Percentiles rank a stretch among this genome's conserved stretches.
Evolutionary conservation across 2,888 invertebrate species (phyloP).

Genomic region (Pammene aurita): DNA sequence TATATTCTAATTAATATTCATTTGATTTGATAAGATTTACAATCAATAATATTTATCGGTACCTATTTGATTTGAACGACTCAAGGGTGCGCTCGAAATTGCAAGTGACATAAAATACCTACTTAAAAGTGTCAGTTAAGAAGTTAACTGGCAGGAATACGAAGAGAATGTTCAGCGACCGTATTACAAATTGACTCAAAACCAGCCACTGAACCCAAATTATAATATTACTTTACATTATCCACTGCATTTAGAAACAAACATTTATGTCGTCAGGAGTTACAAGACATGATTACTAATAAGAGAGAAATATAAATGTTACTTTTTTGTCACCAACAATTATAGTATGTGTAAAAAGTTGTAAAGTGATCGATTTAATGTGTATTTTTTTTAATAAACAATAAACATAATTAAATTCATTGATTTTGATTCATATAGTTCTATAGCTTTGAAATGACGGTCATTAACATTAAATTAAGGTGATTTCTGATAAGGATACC

Average conservation of each 20-base stretch:
- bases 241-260: not conserved
- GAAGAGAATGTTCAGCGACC: not conserved
- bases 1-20: constrained; percentile 17
- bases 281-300: too few relatives aligned
- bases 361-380: too few relatives aligned
- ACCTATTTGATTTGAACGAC: not conserved
- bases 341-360: too few relatives aligned
- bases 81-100: not conserved
- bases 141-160: not conserved
- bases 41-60: constrained; percentile 7
- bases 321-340: too few relatives aligned
- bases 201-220: not conserved
- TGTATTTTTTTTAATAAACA: too few relatives aligned
- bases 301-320: too few relatives aligned
- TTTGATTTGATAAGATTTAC: constrained; percentile 1
- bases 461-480: not conserved
- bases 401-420: too few relatives aligned
- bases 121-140: not conserved
- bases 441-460: not conserved
- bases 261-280: too few relatives aligned
- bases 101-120: not conserved
- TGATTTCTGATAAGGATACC: not conserved
- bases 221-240: too few relatives aligned
- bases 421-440: too few relatives aligned
- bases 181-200: not conserved